Evolutionary conservation across 2,113 vertebrate genomes (phyloP).

Genomic region (Aythya baeri): DNA sequence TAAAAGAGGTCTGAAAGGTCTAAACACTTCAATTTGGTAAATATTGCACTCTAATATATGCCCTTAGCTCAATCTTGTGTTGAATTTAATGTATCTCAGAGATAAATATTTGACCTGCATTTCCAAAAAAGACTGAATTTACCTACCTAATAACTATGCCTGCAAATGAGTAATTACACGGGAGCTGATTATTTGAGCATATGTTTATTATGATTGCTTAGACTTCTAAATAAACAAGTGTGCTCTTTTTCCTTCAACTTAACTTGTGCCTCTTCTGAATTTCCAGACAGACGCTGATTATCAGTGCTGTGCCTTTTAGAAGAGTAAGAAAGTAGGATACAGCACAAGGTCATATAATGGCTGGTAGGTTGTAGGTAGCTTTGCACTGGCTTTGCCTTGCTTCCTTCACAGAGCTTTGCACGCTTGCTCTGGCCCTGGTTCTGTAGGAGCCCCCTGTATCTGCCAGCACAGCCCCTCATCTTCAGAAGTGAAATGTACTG

Average conservation of each 20-base stretch:
- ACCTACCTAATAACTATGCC: slow-evolving; percentile 24
- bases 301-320: not conserved
- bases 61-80: not conserved
- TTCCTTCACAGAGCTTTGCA: not conserved
- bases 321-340: not conserved
- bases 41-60: slow-evolving; percentile 11
- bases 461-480: not conserved
- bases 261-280: not conserved
- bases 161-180: slow-evolving; percentile 6
- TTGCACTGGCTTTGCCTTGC: not conserved
- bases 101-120: slow-evolving; percentile 35
- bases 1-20: slow-evolving; percentile 25
- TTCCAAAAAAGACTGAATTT: slow-evolving; percentile 29
- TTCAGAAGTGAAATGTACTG: not conserved
- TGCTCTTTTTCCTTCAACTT: not conserved
- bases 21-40: slow-evolving; percentile 45
- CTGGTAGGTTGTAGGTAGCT: not conserved
- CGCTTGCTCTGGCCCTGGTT: not conserved
- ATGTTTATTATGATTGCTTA: slow-evolving; percentile 21
- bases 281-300: not conserved
- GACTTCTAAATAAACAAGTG: slow-evolving; percentile 39
- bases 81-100: slow-evolving; percentile 4
- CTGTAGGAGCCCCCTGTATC: not conserved
- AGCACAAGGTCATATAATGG: rapidly evolving
- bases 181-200: slow-evolving; percentile 22